These are phyloP conservation scores for Desmophyllum pertusum DNA, from an alignment of 92 coral and sea anemone genomes.

Conservation along the genomic window DNA sequence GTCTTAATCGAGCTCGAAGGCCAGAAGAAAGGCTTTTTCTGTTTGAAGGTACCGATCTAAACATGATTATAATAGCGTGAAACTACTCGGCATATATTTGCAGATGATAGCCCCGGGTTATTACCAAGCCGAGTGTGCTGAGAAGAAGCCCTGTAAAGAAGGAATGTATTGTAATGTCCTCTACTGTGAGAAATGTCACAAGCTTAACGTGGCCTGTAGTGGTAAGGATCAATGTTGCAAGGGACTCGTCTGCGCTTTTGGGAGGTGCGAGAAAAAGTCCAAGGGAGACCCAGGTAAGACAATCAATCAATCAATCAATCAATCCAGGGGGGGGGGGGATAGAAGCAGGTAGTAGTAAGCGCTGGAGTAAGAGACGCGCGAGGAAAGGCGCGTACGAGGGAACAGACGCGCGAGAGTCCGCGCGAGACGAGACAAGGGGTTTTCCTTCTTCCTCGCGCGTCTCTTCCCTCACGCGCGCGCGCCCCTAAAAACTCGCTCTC, in stretches of 20 bases:
- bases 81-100: neutral
- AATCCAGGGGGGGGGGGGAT: too few relatives aligned
- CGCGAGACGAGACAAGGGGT: too few relatives aligned
- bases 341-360: too few relatives aligned
- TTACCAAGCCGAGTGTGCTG: slow-evolving; percentile 90
- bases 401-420: too few relatives aligned
- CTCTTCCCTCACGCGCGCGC: too few relatives aligned
- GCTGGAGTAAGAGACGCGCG: too few relatives aligned
- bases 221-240: slow-evolving; percentile 74
- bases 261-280: slow-evolving; percentile 83
- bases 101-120: slow-evolving; percentile 91
- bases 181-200: slow-evolving; percentile 91
- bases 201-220: slow-evolving; percentile 75
- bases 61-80: neutral
- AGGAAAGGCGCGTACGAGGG: too few relatives aligned
- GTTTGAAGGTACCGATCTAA: too few relatives aligned
- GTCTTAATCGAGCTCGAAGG: neutral
- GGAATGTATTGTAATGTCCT: slow-evolving; percentile 83
- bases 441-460: too few relatives aligned
- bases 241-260: slow-evolving; percentile 77
- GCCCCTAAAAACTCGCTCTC: too few relatives aligned
- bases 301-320: too few relatives aligned
- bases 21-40: neutral
- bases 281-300: slow-evolving; percentile 81
- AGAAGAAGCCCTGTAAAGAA: slow-evolving; percentile 84